phyloP scores from a whole-genome alignment of 2,888 invertebrate species.

The Limulus polyphemus region DNA sequence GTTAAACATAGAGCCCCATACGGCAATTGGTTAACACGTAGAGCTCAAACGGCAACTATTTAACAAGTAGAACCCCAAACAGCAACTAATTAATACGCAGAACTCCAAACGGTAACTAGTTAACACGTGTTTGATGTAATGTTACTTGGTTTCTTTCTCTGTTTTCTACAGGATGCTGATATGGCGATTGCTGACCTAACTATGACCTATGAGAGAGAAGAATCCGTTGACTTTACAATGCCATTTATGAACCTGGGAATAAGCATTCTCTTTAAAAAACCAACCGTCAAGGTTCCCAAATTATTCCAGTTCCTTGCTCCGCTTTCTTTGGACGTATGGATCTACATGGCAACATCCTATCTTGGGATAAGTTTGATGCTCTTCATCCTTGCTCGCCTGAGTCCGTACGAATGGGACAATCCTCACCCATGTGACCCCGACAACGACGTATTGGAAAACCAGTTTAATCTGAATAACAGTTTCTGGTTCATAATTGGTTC shows the following conservation, averaged over 20 bases:
- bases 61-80: too few species aligned
- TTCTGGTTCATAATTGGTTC: constrained; percentile 39
- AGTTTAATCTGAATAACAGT: constrained; percentile 39
- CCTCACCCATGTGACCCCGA: not conserved
- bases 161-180: constrained; percentile 65
- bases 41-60: too few species aligned
- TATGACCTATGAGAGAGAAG: constrained; percentile 88
- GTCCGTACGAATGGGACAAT: constrained; percentile 41
- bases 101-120: too few species aligned
- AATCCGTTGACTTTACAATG: constrained; percentile 87
- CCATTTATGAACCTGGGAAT: constrained; percentile 91
- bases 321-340: constrained; percentile 40
- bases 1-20: too few species aligned
- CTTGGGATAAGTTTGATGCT: constrained; percentile 27
- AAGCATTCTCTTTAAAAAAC: constrained; percentile 35
- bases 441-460: constrained; percentile 30
- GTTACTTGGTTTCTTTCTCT: too few species aligned
- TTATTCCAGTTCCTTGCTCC: constrained; percentile 47
- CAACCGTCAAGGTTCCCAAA: constrained; percentile 40
- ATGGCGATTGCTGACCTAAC: constrained; percentile 94
- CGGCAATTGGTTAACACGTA: too few species aligned
- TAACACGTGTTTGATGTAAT: too few species aligned
- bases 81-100: too few species aligned
- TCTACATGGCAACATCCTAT: constrained; percentile 28
- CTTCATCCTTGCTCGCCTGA: constrained; percentile 63